Evolutionary conservation across 2,888 invertebrate species (phyloP), one percentile per base, ranked within the genome.

Genomic region (Idaea dimidiata): DNA sequence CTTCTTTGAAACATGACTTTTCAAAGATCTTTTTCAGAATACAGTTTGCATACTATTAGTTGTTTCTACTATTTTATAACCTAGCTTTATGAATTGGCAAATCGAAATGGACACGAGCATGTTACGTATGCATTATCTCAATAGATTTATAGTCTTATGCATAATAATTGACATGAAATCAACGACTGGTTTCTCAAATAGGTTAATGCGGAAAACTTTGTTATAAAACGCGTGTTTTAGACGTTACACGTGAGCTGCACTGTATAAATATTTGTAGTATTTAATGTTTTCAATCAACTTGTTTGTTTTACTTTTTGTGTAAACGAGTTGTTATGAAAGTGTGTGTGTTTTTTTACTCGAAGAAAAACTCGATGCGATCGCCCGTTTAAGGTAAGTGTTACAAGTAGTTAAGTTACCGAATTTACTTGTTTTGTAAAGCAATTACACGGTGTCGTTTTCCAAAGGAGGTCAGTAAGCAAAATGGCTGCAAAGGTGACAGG

Each of bases 191-290:
- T 24, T 43, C 43, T 17, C 56, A 31, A 64, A 17, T 24, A 54
- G 59, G 62, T 61, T 55, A 62, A 61, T 64, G 59, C 67, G 67
- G 69, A 67, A 70, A 71, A 71, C 63, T 68, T 64, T 43, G 33
- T 57, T 60, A 64, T 63, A 61, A 61, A 62, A 68, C 60, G 68
- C 69, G 66, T 59, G 32, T n/a, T n/a, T n/a, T 60, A 62, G 62
- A 62, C 18, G 16, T 24, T 54, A 43, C 64, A 58, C 61, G 61
- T 59, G 63, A 62, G 57, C 60, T 64, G 63, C 64, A 62, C 62
- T 66, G 71, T 64, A 24, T 24, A 24, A 65, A 66, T 67, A 64
- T 66, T 63, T 66, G 64, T 59, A 64, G 64, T 62, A 65, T 53
- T 62, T 59, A 58, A 58, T 61, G 59, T 54, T 61, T 62, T 58